A percentile compares a stretch with the other conserved stretches of the same genome.
phyloP scores from a whole-genome alignment of 2,113 vertebrate genomes.

The Xyrauchen texanus region DNA sequence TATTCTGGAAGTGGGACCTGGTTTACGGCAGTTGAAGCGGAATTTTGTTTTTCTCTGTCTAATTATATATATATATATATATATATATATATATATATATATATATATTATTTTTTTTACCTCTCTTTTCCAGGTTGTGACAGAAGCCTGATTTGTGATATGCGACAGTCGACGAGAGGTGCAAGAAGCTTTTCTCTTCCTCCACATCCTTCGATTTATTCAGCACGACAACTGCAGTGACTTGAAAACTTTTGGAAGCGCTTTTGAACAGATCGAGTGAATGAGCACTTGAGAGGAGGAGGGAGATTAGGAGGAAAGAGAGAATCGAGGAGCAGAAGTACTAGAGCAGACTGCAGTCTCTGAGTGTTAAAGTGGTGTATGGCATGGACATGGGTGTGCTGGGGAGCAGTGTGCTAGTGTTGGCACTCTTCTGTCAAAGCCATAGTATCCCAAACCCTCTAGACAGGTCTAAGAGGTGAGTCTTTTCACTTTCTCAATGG shows the following conservation, averaged over 20 bases:
- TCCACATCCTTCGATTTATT: conserved; percentile 13
- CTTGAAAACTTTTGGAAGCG: conserved; percentile 10
- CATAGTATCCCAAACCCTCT: conserved; percentile 69
- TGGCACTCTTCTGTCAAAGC: conserved; percentile 76
- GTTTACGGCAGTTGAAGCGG: too few relatives aligned
- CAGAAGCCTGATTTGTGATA: conserved; percentile 69
- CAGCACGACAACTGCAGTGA: conserved; percentile 12
- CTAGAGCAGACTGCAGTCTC: too few relatives aligned
- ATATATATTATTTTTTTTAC: too few relatives aligned
- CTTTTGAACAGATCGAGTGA: neutral
- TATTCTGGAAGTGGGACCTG: neutral
- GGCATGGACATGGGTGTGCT: conserved; percentile 76
- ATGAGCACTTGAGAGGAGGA: neutral
- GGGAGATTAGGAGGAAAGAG: neutral
- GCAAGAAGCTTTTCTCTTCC: conserved; percentile 25
- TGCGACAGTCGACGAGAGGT: conserved; percentile 53
- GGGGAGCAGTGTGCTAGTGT: conserved; percentile 68
- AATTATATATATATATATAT: too few relatives aligned
- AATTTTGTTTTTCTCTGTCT: too few relatives aligned
- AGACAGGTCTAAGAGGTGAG: conserved; percentile 81
- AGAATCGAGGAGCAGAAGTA: neutral
- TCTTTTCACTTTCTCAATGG: conserved; percentile 6
- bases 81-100: too few relatives aligned
- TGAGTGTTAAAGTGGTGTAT: too few relatives aligned
- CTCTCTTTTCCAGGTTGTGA: conserved; percentile 78